Evolutionary conservation across 2,888 invertebrate genomes (phyloP).

Genomic region (Incurvaria masculella): DNA sequence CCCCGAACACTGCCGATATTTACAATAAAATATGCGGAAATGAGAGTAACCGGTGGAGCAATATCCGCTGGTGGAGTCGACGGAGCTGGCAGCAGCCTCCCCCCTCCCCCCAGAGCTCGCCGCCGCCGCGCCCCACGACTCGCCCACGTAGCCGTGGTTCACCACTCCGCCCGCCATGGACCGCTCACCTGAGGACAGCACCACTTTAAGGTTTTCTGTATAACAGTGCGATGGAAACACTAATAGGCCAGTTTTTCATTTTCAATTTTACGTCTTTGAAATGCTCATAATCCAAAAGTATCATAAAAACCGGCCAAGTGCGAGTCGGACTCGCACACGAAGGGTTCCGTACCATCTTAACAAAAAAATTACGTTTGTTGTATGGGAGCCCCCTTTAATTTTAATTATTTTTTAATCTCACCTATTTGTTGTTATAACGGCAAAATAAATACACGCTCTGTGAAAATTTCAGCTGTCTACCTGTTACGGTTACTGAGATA

Average conservation of each 20-base stretch:
- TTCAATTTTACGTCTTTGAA: not conserved
- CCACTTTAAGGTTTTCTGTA: not conserved
- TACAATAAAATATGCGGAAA: not conserved
- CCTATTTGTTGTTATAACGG: too few species aligned
- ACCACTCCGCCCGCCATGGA: constrained; percentile 64
- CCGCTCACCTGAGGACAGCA: constrained; percentile 43
- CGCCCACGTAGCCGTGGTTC: constrained; percentile 70
- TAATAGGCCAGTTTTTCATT: not conserved
- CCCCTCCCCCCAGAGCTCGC: constrained; percentile 23
- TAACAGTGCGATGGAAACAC: too few species aligned
- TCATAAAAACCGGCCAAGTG: too few species aligned
- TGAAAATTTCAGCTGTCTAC: too few species aligned
- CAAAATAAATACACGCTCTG: too few species aligned
- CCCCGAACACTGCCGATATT: too few species aligned
- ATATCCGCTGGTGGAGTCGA: constrained; percentile 58
- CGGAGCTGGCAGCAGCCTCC: constrained; percentile 43
- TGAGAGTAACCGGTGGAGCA: constrained; percentile 41
- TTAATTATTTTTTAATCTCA: too few species aligned
- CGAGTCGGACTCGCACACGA: too few species aligned
- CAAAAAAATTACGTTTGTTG: too few species aligned
- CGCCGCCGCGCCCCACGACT: constrained; percentile 30
- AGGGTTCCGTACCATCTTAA: too few species aligned
- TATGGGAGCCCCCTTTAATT: too few species aligned
- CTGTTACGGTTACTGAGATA: too few species aligned
- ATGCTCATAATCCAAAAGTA: not conserved